Base-by-base conservation (phyloP, 53 echinoderm and acorn worm species). In the Paracentrotus lividus region DNA sequence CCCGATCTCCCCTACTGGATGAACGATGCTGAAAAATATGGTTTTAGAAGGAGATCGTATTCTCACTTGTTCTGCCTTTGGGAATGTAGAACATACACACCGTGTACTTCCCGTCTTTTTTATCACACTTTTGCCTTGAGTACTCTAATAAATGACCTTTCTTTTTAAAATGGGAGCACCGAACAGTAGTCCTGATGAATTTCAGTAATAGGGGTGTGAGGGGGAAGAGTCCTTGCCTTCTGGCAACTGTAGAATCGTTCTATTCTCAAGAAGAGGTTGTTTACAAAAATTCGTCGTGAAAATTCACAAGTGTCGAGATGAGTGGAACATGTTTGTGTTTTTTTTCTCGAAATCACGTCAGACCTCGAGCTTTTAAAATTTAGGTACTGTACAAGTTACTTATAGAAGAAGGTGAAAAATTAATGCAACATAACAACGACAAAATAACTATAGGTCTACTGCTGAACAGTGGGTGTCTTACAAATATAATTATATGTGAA, bases 61-160 rank as follows among this genome's bases (percentile, higher is more conserved):
- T 4, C 38, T 15, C 9, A 40, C 38, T 38, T 40, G 33, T 38
- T 72, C 14, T 40, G 72, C 72, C 72, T 72, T 72, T 40, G 40
- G 72, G 72, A 38, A 12, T 5, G 16, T 32, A 40, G 36, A 72
- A 4, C 72, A 40, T 40, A 5, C 40, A 5, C 40, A 38, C 21
- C 81, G 20, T 27, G 24, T 18, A 45, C 47, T 81, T 81, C 47
- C 81, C n/a, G 36, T 81, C 24, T 20, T 76, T 47, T 47, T n/a
- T n/a, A n/a, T n/a, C 47, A 47, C 81, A 8, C 49, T 81, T n/a
- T 81, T 45, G 47, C 81, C 81, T 47, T 12, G 81, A 81, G 81
- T 81, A 45, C 81, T 81, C 81, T 47, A 81, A 81, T 81, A 81
- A 81, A 81, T 81, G 81, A 81, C 81, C 81, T 81, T 81, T 81